Evolutionary conservation across 2,113 vertebrate species (phyloP).

Genomic region (Chlorodrepanis virens): DNA sequence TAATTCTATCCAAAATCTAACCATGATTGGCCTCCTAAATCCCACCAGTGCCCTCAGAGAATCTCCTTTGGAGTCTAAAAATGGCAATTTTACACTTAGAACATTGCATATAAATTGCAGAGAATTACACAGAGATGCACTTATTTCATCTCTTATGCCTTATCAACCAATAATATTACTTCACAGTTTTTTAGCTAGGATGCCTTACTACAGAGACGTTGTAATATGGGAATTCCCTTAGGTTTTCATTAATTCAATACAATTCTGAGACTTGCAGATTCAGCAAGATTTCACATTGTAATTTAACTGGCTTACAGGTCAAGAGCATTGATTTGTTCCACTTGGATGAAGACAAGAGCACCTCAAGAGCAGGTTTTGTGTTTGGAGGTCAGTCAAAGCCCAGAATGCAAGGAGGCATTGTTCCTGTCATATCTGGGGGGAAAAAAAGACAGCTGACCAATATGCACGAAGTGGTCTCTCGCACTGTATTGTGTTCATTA

Average conservation of each 20-base stretch:
- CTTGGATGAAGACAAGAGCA: background rate
- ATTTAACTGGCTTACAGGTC: background rate
- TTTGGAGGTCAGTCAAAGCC: background rate
- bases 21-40: background rate
- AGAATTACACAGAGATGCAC: background rate
- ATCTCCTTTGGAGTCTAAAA: background rate
- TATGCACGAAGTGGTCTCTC: background rate
- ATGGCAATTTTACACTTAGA: background rate
- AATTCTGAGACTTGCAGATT: conserved; percentile 4
- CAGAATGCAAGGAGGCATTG: background rate
- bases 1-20: background rate
- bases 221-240: background rate
- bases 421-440: background rate
- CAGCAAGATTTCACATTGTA: background rate
- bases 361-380: background rate
- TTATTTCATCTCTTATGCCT: background rate
- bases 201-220: background rate
- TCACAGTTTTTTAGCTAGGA: background rate
- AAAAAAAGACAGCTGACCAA: background rate
- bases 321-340: conserved; percentile 12
- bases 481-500: background rate
- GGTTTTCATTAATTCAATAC: conserved; percentile 15
- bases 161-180: background rate
- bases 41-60: background rate
- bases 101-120: background rate